These are phyloP conservation scores for Zaprionus lachaisei DNA, from an alignment of 1,140 invertebrate species.

Conservation along the genomic window DNA sequence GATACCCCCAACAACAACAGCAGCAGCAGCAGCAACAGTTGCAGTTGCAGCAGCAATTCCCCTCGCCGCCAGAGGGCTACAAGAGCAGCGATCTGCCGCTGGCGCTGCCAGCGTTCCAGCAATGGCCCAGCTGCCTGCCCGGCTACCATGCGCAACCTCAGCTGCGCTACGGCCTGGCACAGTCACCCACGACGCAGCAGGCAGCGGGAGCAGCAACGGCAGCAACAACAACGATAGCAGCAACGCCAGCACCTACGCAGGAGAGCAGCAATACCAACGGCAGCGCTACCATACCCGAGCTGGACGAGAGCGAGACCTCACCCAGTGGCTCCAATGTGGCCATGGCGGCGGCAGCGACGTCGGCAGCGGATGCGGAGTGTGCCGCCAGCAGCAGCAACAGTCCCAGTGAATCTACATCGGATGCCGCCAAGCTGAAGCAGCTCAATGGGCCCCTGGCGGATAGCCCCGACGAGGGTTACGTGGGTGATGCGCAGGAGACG, in stretches of 20 bases:
- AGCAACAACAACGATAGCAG: conserved; percentile 23
- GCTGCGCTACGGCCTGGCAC: conserved; percentile 66
- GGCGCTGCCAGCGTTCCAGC: conserved; percentile 62
- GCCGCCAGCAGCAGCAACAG: conserved; percentile 63
- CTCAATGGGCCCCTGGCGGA: conserved; percentile 89
- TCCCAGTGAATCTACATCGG: conserved; percentile 42
- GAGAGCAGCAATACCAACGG: conserved; percentile 59
- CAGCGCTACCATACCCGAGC: conserved; percentile 67
- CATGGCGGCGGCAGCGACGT: conserved; percentile 24
- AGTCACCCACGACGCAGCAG: conserved; percentile 47
- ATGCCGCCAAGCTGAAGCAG: conserved; percentile 73
- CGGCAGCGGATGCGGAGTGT: conserved; percentile 63
- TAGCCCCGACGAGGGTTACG: conserved; percentile 94
- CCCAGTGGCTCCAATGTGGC: conserved; percentile 60
- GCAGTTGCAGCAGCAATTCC: conserved; percentile 86
- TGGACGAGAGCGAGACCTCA: conserved; percentile 73
- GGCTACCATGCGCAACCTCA: conserved; percentile 81
- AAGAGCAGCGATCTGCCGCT: conserved; percentile 85
- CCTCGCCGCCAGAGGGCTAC: conserved; percentile 89
- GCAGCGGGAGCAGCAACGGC: conserved; percentile 14
- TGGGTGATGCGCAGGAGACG: conserved; percentile 88
- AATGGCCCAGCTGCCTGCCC: conserved; percentile 85
- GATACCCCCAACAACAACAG: conserved; percentile 87
- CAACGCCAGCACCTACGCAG: conserved; percentile 34
- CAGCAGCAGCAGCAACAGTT: conserved; percentile 84